phyloP scores from a whole-genome alignment of 2,797 vertebrate species.

The Kryptopterus vitreolus region DNA sequence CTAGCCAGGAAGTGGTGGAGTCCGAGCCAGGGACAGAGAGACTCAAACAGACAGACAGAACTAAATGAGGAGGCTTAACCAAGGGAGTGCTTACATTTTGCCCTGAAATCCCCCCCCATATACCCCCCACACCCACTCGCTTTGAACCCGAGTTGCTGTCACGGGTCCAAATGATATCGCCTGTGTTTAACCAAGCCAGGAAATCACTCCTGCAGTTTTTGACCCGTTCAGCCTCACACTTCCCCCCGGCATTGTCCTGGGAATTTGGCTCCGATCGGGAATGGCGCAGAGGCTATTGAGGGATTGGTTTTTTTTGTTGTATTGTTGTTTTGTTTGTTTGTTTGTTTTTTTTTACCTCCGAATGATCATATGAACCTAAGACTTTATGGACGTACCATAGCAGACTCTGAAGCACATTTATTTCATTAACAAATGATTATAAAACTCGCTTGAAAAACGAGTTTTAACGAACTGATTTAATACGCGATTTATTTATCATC shows the following conservation, averaged over 20 bases:
- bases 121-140: too few relatives aligned
- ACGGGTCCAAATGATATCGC: slow-evolving; percentile 2
- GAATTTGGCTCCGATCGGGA: slow-evolving; percentile 16
- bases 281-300: not conserved
- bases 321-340: too few relatives aligned
- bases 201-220: not conserved
- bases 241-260: not conserved
- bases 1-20: not conserved
- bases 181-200: not conserved
- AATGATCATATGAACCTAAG: too few relatives aligned
- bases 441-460: too few relatives aligned
- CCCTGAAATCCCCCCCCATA: not conserved
- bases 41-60: not conserved
- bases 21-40: slow-evolving; percentile 21
- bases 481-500: too few relatives aligned
- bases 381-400: too few relatives aligned
- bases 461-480: too few relatives aligned
- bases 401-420: too few relatives aligned
- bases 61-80: slow-evolving; percentile 8
- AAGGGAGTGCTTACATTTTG: not conserved
- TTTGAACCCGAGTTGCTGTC: not conserved
- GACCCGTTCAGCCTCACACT: not conserved
- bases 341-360: too few relatives aligned
- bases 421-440: too few relatives aligned
- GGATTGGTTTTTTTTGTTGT: too few relatives aligned